Conservation (phyloP, 2,888 invertebrate species). For the Tenthredo amoena region DNA sequence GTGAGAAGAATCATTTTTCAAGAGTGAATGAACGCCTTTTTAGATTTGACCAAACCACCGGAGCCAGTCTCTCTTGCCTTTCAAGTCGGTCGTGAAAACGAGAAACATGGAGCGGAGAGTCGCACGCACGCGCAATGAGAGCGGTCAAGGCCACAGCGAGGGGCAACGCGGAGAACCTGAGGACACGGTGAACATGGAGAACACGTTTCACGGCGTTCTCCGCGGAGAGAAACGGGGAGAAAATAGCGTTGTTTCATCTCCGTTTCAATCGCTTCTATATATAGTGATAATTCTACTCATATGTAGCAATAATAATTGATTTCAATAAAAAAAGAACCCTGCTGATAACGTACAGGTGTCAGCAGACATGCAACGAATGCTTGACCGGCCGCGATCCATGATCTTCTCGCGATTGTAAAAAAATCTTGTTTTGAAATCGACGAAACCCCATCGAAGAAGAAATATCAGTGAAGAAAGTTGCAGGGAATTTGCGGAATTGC, state of each 20-base stretch:
- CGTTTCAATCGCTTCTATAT: background rate
- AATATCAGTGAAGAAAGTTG: conserved; percentile 23
- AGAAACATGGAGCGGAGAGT: conserved; percentile 54
- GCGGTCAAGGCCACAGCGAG: conserved; percentile 57
- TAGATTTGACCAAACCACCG: background rate
- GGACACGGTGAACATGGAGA: conserved; percentile 42
- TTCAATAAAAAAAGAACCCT: background rate
- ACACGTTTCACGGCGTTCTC: conserved; percentile 36
- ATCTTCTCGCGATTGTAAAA: background rate
- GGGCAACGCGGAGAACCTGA: conserved; percentile 44
- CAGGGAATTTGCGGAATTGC: background rate
- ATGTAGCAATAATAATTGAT: background rate
- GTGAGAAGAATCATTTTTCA: background rate
- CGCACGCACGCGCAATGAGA: conserved; percentile 54
- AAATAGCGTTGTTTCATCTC: conserved; percentile 20
- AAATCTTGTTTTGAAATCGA: background rate
- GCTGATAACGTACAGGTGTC: background rate
- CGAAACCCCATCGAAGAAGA: background rate
- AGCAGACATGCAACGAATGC: background rate
- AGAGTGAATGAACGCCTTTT: conserved; percentile 22
- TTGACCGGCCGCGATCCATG: background rate
- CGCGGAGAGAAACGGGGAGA: background rate
- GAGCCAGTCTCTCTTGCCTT: conserved; percentile 7
- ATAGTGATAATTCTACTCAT: background rate
- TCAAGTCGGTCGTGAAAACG: conserved; percentile 50